A percentile compares a stretch with the other conserved stretches of the same genome.
Evolutionary conservation across 2,113 vertebrate genomes (phyloP).

Genomic region (Galemys pyrenaicus): DNA sequence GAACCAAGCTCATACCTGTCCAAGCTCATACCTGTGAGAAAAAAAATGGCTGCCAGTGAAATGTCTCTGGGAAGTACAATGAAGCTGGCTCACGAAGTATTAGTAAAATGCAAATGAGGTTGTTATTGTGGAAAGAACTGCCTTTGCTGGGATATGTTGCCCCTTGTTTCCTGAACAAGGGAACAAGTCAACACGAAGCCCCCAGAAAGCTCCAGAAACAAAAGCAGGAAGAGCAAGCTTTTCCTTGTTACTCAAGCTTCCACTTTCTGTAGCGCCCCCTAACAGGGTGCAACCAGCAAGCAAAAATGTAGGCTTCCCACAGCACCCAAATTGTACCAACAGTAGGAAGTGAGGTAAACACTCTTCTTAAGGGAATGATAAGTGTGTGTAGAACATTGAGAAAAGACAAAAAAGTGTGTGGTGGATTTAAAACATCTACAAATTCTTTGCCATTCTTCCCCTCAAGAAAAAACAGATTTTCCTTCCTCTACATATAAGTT

Average conservation of each 20-base stretch:
- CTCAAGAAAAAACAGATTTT: neutral
- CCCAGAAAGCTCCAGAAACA: neutral
- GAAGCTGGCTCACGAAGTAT: neutral
- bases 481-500: neutral
- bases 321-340: neutral
- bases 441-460: neutral
- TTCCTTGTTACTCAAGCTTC: neutral
- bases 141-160: neutral
- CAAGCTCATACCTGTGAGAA: constrained; percentile 53
- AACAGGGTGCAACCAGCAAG: neutral
- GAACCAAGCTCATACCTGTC: constrained; percentile 32
- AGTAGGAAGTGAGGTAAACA: neutral
- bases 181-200: constrained; percentile 39
- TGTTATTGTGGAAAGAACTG: neutral
- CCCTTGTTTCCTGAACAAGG: neutral
- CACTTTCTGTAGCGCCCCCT: constrained; percentile 60
- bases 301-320: neutral
- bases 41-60: neutral
- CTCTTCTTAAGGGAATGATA: neutral
- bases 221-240: constrained; percentile 60
- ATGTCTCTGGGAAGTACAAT: neutral
- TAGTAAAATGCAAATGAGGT: neutral
- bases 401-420: neutral
- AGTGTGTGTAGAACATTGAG: neutral
- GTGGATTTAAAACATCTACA: neutral